phyloP scores from a whole-genome alignment of 2,888 invertebrate species.

The Ptycholaimellus sp. region DNA sequence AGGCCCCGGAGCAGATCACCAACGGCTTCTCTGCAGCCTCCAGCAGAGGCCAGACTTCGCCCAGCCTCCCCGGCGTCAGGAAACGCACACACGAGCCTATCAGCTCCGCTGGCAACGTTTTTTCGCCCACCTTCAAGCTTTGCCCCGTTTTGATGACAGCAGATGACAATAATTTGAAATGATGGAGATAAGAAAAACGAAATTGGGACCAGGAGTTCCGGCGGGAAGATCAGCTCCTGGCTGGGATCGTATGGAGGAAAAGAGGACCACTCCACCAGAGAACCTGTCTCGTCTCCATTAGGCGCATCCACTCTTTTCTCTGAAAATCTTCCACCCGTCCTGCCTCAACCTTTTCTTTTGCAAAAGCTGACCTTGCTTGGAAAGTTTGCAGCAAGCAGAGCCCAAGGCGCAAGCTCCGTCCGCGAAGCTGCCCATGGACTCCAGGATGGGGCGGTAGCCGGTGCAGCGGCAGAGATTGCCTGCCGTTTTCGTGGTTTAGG shows the following conservation, averaged over 20 bases:
- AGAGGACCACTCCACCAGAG: constrained; percentile 27
- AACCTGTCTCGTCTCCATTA: constrained; percentile 13
- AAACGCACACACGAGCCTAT: too few species aligned
- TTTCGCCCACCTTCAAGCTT: too few species aligned
- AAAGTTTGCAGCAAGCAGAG: background rate
- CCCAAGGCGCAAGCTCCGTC: constrained; percentile 8
- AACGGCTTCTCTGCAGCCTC: too few species aligned
- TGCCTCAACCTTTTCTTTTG: constrained; percentile 1
- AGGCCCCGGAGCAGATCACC: too few species aligned
- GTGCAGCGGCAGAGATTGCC: constrained; percentile 67
- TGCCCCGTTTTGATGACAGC: too few species aligned
- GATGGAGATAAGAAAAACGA: background rate
- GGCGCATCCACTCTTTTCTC: constrained; percentile 2
- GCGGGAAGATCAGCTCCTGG: constrained; percentile 72
- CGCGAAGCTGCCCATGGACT: constrained; percentile 43
- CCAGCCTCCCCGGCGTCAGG: too few species aligned
- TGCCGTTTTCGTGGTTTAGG: constrained; percentile 12
- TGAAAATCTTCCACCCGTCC: constrained; percentile 3
- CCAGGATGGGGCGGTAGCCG: constrained; percentile 69
- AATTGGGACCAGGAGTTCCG: constrained; percentile 43
- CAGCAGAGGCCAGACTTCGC: too few species aligned
- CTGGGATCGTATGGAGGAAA: constrained; percentile 40
- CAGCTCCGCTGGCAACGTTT: too few species aligned
- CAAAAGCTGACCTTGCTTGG: background rate
- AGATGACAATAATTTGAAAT: too few species aligned